Base-by-base conservation (phyloP, 2,888 invertebrate genomes). In the Pollenia griseotomentosa region DNA sequence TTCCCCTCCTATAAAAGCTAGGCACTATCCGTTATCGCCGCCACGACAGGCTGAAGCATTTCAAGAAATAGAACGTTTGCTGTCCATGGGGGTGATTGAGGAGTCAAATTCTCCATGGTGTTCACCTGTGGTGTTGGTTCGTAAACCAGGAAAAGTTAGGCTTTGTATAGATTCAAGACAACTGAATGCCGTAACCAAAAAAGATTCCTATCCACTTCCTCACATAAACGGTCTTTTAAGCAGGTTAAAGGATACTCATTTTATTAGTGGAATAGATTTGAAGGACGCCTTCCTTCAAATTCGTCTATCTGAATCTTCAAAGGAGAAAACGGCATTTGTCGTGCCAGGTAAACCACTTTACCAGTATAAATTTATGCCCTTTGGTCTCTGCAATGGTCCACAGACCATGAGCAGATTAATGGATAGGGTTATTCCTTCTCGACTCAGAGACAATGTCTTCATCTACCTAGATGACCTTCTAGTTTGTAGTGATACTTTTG, bases 301-400 rank as follows among this genome's bases (percentile, higher is more conserved):
- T 7, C 65, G 44, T 2, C 42, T 78, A 11, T 23, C 77, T 0
- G 57, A 78, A 14, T 48, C 68, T 2, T 61, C 70, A 6, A 79
- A 70, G 10, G 70, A 68, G 40, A 65, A 65, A 46, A 91, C 90
- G 1, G 90, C 90, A 0, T 88, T 87, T 48, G 81, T 89, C 0
- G 90, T 91, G 6, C 91, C 84, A 19, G 86, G 83, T 33, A 70
- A 79, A 19, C 74, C 86, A 1, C 57, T 86, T 3, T 87, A 79
- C 65, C 85, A 88, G 19, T 87, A 83, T 44, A 77, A 42, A 16
- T 77, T 85, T 40, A 88, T 88, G 81, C 85, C 88, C 0, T 88
- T 88, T 79, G 86, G 88, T 11, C 42, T 82, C 11, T 74, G 71
- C 10, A 87, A 87, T 63, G 83, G 80, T 51, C 77, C 83, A 5